Conservation (phyloP, 2,888 invertebrate species). For the Watsonalla cultraria region DNA sequence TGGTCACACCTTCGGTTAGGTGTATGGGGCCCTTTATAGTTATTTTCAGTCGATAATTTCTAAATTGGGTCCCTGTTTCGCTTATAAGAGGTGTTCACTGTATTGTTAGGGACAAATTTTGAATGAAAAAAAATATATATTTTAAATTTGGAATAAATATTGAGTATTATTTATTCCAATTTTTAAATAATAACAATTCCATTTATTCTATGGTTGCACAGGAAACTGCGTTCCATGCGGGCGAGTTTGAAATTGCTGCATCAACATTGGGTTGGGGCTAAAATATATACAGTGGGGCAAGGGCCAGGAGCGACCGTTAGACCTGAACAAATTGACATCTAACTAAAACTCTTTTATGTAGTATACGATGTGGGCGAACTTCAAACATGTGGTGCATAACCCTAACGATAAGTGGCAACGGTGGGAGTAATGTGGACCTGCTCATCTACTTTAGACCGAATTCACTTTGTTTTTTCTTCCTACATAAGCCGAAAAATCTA, state of each 20-base stretch:
- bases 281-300: conserved; percentile 14
- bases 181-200: not conserved
- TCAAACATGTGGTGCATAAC: not conserved
- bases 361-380: not conserved
- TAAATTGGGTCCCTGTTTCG: too few relatives aligned
- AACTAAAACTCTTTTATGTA: not conserved
- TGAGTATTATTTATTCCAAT: not conserved
- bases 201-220: conserved; percentile 4
- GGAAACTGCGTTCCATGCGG: conserved; percentile 40
- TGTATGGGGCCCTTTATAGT: too few relatives aligned
- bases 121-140: too few relatives aligned
- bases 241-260: conserved; percentile 40
- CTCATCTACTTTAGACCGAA: not conserved
- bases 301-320: not conserved
- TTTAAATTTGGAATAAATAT: too few relatives aligned
- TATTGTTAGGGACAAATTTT: too few relatives aligned
- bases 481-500: too few relatives aligned
- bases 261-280: conserved; percentile 16
- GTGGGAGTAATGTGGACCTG: conserved; percentile 4
- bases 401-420: conserved; percentile 12
- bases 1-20: not conserved
- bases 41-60: too few relatives aligned
- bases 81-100: too few relatives aligned
- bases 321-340: not conserved
- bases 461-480: too few relatives aligned